Conservation (phyloP, 2,888 invertebrate genomes). For the Atethmia centrago region DNA sequence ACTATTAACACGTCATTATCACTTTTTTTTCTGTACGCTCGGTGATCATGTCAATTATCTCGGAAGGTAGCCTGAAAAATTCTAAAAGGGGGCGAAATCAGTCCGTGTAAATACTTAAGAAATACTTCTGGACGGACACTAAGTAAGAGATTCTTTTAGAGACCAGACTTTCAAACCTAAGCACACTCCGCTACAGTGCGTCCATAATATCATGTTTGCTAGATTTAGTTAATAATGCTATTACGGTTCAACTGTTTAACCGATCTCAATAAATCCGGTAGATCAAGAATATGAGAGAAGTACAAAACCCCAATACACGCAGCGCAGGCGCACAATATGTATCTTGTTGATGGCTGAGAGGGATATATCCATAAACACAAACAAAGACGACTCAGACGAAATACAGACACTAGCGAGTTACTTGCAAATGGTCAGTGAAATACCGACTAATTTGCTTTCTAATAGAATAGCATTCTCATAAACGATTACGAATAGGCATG, state of each 20-base stretch:
- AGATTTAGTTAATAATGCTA: constrained; percentile 8
- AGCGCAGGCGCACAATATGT: constrained; percentile 22
- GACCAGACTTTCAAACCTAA: background rate
- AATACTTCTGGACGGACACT: background rate
- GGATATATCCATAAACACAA: constrained; percentile 23
- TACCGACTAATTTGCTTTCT: constrained; percentile 45
- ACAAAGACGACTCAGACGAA: constrained; percentile 49
- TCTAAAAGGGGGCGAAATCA: background rate
- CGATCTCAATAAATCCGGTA: constrained; percentile 48
- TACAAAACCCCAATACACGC: constrained; percentile 26
- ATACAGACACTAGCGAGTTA: constrained; percentile 45
- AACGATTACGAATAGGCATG: background rate
- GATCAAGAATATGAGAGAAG: constrained; percentile 37
- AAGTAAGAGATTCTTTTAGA: background rate
- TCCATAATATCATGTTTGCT: constrained; percentile 11
- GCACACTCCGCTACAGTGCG: background rate
- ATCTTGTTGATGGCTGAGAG: constrained; percentile 37
- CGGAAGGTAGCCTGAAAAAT: background rate
- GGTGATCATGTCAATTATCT: background rate
- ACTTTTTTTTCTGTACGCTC: background rate
- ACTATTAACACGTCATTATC: background rate
- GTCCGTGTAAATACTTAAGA: background rate
- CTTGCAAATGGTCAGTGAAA: constrained; percentile 53
- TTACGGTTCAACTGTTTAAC: constrained; percentile 12
- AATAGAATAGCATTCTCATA: constrained; percentile 26